Evolutionary conservation across 1,140 invertebrate species (phyloP), one percentile per base, ranked within the genome.

Genomic region (Drosophila chauvacae): DNA sequence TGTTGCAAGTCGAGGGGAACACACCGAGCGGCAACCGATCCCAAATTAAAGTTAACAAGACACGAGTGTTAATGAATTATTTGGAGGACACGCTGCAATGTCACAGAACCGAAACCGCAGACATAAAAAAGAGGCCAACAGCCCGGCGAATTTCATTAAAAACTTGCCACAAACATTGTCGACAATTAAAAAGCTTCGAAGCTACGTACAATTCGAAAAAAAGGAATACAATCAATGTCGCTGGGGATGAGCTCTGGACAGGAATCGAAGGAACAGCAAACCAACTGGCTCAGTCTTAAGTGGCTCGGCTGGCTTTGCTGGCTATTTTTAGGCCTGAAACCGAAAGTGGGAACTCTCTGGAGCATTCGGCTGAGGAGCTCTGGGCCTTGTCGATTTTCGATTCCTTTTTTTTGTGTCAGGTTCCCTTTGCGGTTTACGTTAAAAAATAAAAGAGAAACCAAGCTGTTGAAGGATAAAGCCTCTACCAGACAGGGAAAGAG

Each of bases 1-100:
- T 10, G 23, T 50, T n/a, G 6, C 13, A 23, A 23, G 3, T 1
- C 7, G 39, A 51, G 26, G n/a, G 2, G 44, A 18, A 26, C 33
- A 33, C n/a, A 18, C 3, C 9, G n/a, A 47, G 48, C 33, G 64
- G 39, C 44, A 45, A 23, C 48, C 50, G 44, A 61, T 84, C 72
- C 75, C 83, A 80, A 86, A 82, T 85, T 81, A 86, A 90, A 90
- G 68, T 86, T 90, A 90, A 90, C 79, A 86, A 81, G 82, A 86
- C 79, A 86, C 53, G 90, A 90, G 86, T 90, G 86, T 90, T 90
- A 90, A 90, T 90, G 86, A 90, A 90, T 90, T 90, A 90, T 90
- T 90, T 90, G 87, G 80, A 90, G 86, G 86, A 90, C 86, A 90
- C 77, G 78, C 80, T 60, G 81, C 81, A 84, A 90, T 90, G 86